Evolutionary conservation across 2,888 invertebrate species (phyloP).

Genomic region (Tridacna crocea): DNA sequence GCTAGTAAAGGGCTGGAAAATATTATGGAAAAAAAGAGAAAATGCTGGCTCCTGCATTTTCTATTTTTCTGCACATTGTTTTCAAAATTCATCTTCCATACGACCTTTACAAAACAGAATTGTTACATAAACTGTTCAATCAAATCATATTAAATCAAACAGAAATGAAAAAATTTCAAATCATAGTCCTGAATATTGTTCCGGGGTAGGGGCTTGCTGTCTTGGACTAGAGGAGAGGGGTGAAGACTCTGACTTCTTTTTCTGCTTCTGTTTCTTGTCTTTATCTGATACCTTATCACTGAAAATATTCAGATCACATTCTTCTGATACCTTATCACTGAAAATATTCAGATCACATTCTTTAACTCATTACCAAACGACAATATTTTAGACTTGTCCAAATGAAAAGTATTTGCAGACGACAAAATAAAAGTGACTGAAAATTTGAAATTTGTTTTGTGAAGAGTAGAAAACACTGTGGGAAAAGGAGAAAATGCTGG

Average conservation of each 20-base stretch:
- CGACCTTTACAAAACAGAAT: neutral
- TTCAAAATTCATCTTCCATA: neutral
- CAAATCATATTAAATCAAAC: neutral
- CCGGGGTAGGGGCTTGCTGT: slow-evolving; percentile 45
- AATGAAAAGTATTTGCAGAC: neutral
- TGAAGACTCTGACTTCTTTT: slow-evolving; percentile 57
- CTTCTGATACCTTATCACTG: neutral
- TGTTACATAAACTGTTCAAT: neutral
- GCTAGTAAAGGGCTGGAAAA: neutral
- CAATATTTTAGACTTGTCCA: neutral
- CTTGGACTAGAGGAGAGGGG: slow-evolving; percentile 60
- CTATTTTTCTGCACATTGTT: neutral
- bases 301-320: slow-evolving; percentile 26
- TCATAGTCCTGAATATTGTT: slow-evolving; percentile 55
- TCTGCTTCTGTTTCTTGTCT: slow-evolving; percentile 52
- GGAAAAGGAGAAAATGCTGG: neutral
- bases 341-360: neutral
- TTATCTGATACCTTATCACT: slow-evolving; percentile 65
- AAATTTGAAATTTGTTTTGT: neutral
- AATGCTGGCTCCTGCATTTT: neutral
- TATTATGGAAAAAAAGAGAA: neutral
- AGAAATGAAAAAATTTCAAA: neutral
- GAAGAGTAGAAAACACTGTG: neutral
- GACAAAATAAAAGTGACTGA: neutral
- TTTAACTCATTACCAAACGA: too few species aligned